Conservation (phyloP, 2,888 invertebrate genomes). For the Liposcelis brunnea region DNA sequence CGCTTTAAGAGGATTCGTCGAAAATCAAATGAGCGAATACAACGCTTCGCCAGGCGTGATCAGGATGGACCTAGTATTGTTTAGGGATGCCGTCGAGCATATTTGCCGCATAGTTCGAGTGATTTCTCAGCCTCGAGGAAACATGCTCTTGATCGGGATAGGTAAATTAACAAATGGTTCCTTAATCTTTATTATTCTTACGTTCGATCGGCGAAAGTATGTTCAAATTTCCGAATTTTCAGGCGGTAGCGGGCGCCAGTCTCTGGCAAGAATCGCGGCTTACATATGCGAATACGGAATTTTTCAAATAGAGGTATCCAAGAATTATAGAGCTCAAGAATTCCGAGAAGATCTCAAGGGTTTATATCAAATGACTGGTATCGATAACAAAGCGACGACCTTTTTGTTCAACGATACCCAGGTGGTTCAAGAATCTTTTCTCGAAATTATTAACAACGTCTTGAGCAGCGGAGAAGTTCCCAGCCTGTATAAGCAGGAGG, state of each 20-base stretch:
- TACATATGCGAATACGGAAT: constrained; percentile 63
- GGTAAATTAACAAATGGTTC: constrained; percentile 33
- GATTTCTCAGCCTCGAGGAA: constrained; percentile 63
- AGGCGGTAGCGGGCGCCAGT: constrained; percentile 74
- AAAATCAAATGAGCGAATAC: constrained; percentile 50
- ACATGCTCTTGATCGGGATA: constrained; percentile 69
- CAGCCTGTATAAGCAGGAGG: constrained; percentile 72
- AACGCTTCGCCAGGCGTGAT: constrained; percentile 63
- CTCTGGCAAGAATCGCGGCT: constrained; percentile 55
- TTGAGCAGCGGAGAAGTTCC: constrained; percentile 76
- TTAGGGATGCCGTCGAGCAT: constrained; percentile 75
- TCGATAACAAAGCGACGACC: constrained; percentile 53
- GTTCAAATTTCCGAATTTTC: no score
- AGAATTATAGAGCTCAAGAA: constrained; percentile 56
- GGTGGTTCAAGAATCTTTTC: constrained; percentile 63
- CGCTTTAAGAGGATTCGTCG: constrained; percentile 36
- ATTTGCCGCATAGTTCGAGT: constrained; percentile 66
- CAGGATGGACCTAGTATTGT: constrained; percentile 66
- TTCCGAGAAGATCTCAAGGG: constrained; percentile 68
- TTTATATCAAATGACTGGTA: constrained; percentile 53
- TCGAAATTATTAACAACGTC: constrained; percentile 79
- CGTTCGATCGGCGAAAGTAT: no score
- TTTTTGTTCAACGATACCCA: constrained; percentile 80
- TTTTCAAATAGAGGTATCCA: constrained; percentile 64
- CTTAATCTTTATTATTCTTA: constrained; percentile 1